These are phyloP conservation scores for Aethes cnicana DNA, from an alignment of 2,888 invertebrate genomes.

Conservation along the genomic window DNA sequence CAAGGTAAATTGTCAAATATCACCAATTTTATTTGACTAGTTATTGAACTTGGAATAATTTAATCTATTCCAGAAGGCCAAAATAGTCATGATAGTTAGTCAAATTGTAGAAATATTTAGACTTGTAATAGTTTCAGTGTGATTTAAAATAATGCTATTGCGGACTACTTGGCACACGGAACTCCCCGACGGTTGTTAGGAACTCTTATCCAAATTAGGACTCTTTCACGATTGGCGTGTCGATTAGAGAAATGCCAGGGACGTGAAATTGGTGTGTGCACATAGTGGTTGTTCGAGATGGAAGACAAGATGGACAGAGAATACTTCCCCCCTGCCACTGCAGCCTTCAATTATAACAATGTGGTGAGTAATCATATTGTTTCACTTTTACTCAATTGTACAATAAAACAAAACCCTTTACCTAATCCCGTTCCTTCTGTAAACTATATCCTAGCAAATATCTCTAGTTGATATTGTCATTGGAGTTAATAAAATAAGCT, in stretches of 20 bases:
- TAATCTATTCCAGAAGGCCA: neutral
- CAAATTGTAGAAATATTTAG: constrained; percentile 3
- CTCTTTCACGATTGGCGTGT: constrained; percentile 37
- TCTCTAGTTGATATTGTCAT: neutral
- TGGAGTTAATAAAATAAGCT: no score
- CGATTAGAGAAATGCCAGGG: constrained; percentile 38
- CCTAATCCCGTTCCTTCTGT: no score
- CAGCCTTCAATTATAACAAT: constrained; percentile 77
- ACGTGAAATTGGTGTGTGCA: constrained; percentile 46
- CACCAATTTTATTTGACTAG: constrained; percentile 2
- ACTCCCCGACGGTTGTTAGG: constrained; percentile 53
- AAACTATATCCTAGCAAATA: neutral
- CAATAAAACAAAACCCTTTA: no score
- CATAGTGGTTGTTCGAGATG: constrained; percentile 49
- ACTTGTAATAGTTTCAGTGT: constrained; percentile 3
- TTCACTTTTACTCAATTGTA: constrained; percentile 20
- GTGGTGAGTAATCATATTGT: constrained; percentile 61
- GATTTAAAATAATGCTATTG: constrained; percentile 54
- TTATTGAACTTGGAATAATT: neutral
- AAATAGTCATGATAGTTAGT: constrained; percentile 1
- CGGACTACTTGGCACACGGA: constrained; percentile 46
- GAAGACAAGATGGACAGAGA: constrained; percentile 73
- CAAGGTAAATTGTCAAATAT: constrained; percentile 57
- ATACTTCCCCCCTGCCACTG: constrained; percentile 66
- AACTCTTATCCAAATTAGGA: constrained; percentile 40